A percentile compares a stretch with the other conserved stretches of the same genome.
Evolutionary conservation across 2,888 invertebrate species (phyloP).

Genomic region (Amiota minor): DNA sequence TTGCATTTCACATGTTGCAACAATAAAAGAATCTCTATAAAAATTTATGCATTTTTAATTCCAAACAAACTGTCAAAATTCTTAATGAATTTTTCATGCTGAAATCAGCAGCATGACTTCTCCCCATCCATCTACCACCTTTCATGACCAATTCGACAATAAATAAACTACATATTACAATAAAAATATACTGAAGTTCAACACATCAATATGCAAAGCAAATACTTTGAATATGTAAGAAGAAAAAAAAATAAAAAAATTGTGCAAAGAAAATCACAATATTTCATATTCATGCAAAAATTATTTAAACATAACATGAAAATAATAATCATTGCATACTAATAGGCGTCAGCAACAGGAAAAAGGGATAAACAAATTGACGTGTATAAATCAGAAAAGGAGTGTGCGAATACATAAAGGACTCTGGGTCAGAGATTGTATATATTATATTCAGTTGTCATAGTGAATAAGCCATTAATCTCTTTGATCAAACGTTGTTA

Average conservation of each 20-base stretch:
- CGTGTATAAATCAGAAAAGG: too few relatives aligned
- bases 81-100: background rate
- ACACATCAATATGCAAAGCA: background rate
- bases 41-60: slow-evolving; percentile 12
- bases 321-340: background rate
- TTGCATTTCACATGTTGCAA: slow-evolving; percentile 4
- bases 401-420: too few relatives aligned
- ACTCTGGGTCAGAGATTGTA: too few relatives aligned
- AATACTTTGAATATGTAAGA: background rate
- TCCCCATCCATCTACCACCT: too few relatives aligned
- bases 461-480: slow-evolving; percentile 24
- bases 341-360: background rate
- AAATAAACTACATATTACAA: too few relatives aligned
- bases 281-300: slow-evolving; percentile 11
- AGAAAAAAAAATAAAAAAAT: background rate
- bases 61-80: slow-evolving; percentile 16
- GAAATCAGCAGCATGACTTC: too few relatives aligned
- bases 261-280: background rate
- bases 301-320: background rate
- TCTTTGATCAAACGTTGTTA: background rate
- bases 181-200: too few relatives aligned
- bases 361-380: too few relatives aligned
- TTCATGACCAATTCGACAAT: too few relatives aligned
- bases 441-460: slow-evolving; percentile 3
- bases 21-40: background rate